Conservation (phyloP, 2,113 vertebrate genomes). For the Catharus bicknelli region DNA sequence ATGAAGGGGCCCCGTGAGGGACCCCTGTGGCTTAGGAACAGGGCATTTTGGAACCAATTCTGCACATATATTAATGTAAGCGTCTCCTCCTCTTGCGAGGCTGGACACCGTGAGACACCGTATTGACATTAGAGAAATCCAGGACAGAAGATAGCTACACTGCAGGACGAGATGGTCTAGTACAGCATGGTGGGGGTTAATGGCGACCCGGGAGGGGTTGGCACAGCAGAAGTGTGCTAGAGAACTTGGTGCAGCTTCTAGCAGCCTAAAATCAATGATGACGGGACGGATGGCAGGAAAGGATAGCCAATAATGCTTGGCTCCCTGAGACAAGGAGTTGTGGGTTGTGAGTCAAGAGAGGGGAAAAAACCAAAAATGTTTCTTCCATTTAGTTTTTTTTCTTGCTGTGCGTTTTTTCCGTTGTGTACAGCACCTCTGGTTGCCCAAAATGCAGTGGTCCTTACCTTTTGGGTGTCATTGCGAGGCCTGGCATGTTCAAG, state of each 20-base stretch:
- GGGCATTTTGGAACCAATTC: neutral
- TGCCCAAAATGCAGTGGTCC: accelerated
- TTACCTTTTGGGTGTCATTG: no score
- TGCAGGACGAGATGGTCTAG: neutral
- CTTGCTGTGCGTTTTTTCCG: neutral
- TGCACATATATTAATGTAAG: accelerated
- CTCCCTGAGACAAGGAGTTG: neutral
- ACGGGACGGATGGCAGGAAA: neutral
- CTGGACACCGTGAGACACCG: neutral
- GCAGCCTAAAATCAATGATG: accelerated
- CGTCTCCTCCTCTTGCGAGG: neutral
- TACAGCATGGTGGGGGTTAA: no score
- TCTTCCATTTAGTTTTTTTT: neutral
- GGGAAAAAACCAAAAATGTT: accelerated
- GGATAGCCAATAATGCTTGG: neutral
- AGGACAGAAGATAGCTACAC: neutral
- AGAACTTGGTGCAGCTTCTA: neutral
- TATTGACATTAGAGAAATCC: neutral
- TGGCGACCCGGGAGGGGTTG: accelerated
- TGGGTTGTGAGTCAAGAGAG: neutral
- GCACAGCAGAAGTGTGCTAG: neutral
- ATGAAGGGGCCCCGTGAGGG: accelerated
- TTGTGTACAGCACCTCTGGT: neutral
- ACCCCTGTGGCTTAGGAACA: neutral
- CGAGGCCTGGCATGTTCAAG: neutral